phyloP scores from a whole-genome alignment of 2,888 invertebrate species.

The Hirudinaria manillensis region DNA sequence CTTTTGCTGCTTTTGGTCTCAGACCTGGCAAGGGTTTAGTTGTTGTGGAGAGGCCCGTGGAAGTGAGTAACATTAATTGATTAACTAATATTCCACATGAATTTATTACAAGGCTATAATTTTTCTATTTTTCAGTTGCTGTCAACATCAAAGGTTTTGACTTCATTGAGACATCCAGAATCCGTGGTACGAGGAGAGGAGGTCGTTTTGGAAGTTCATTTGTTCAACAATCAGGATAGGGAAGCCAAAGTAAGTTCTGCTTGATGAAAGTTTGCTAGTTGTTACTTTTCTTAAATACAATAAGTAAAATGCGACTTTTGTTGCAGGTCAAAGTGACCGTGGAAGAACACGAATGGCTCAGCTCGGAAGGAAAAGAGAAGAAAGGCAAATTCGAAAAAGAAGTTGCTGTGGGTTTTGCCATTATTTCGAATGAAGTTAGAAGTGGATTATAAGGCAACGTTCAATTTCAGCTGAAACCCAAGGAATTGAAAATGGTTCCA shows the following conservation, averaged over 20 bases:
- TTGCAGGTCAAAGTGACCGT: too few species aligned
- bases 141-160: not conserved
- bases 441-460: too few species aligned
- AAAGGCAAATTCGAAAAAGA: too few species aligned
- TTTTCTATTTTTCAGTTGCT: not conserved
- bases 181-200: not conserved
- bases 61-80: not conserved
- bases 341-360: too few species aligned
- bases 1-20: not conserved
- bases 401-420: too few species aligned
- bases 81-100: not conserved
- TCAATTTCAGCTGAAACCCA: too few species aligned
- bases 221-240: slow-evolving; percentile 1
- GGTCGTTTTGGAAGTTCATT: not conserved
- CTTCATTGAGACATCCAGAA: slow-evolving; percentile 1
- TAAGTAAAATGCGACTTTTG: too few species aligned
- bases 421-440: too few species aligned
- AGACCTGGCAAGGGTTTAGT: not conserved
- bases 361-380: too few species aligned
- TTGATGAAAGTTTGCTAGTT: too few species aligned
- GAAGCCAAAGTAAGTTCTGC: not conserved
- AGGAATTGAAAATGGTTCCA: too few species aligned
- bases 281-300: too few species aligned
- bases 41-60: not conserved
- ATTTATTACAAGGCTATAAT: not conserved